Base-by-base conservation (phyloP, 2,888 invertebrate species). In the Xestobium rufovillosum region DNA sequence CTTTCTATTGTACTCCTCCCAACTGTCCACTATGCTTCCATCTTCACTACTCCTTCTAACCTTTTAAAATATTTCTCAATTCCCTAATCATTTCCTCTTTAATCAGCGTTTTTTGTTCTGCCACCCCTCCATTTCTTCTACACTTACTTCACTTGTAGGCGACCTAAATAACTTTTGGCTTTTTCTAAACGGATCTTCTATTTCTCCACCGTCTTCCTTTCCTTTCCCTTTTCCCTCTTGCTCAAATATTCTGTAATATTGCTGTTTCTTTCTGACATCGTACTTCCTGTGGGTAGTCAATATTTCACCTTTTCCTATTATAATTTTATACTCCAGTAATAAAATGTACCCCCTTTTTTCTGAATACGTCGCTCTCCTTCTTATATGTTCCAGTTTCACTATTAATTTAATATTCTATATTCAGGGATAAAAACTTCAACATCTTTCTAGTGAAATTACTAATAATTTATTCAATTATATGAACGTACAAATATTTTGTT, bases 161-260 rank as follows among this genome's bases (percentile, higher is more conserved):
- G 8, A 8, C 23, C n/a, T n/a, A 8, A 8, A 8, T 23, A 8
- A 8, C n/a, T n/a, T 23, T n/a, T 23, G 8, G 8, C n/a, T n/a
- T 23, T 23, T n/a, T 23, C 23, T 23, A 8, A 8, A 8, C 23
- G 8, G 8, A 8, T 23, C 23, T 23, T 23, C 23, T 23, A 8
- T 23, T 23, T n/a, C n/a, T n/a, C n/a, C n/a, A 8, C n/a, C 23
- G 8, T 23, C 23, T 23, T n/a, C n/a, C 23, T 23, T n/a, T 23
- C 23, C n/a, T n/a, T 23, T n/a, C n/a, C 23, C n/a, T n/a, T 23
- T 23, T 23, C 23, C n/a, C 23, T 23, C n/a, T n/a, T 23, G 8
- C n/a, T 23, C 23, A 8, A 8, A 8, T 23, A 8, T 23, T n/a
- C n/a, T 23, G 8, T 23, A 8, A 8, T 23, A 8, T 23, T n/a